phyloP scores from a whole-genome alignment of 2,113 vertebrate species.

The Mirounga angustirostris region DNA sequence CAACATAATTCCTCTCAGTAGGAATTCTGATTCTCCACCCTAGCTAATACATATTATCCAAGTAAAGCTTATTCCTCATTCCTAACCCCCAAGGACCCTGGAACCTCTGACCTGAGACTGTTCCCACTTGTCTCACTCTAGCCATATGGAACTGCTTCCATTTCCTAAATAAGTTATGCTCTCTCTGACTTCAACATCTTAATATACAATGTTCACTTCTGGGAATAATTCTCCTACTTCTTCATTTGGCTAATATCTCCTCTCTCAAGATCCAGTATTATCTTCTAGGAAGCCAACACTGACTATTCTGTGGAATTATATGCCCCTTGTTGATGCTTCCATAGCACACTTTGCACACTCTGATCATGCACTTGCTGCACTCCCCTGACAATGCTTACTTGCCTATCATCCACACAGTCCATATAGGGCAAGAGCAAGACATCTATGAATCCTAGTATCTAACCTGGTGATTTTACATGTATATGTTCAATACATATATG shows the following conservation, averaged over 20 bases:
- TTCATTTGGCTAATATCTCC: background rate
- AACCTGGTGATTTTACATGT: background rate
- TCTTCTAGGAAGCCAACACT: background rate
- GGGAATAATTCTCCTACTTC: background rate
- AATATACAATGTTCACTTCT: background rate
- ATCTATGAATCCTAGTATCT: background rate
- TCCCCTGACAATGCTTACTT: background rate
- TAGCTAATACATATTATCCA: background rate
- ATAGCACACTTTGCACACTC: background rate
- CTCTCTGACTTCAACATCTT: background rate
- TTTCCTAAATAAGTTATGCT: background rate
- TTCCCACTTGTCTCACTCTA: background rate
- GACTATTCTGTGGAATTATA: background rate
- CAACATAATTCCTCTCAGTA: background rate
- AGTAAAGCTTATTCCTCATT: background rate
- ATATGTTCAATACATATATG: background rate
- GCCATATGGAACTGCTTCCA: background rate
- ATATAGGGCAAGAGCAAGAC: rapidly evolving
- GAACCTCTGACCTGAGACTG: background rate
- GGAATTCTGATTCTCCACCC: background rate
- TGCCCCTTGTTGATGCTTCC: background rate
- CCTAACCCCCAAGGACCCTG: background rate
- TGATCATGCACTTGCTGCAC: background rate
- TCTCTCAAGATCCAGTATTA: background rate
- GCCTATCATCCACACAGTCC: background rate